Evolutionary conservation across 2,113 vertebrate genomes (phyloP), one percentile per base, ranked within the genome.

Genomic region (Neogobius melanostomus): DNA sequence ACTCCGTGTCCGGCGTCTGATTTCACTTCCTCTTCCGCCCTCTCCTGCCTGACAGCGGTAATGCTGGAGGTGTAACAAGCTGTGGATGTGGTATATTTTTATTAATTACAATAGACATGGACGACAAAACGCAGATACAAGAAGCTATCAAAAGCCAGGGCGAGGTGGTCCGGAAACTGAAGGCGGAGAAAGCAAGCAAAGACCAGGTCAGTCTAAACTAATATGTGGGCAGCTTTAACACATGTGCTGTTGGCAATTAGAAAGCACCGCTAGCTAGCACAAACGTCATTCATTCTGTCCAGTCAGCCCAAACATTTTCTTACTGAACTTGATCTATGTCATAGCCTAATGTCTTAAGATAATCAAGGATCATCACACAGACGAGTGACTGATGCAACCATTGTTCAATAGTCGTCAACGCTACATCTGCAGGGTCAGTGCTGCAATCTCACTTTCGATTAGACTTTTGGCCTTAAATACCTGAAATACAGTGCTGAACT

Each of bases 131-230:
- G 1, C 80, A 87, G 75, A 72, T 91, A 16, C 92, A 92, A 70
- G 89, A 91, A 12, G 91, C 90, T 0, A 91, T 94, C 79, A 93
- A 92, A 87, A 15, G 4, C 7, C 93, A 94, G 53, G 93, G 92
- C 2, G 92, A 94, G 80, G 69, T 93, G 0, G 93, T 94, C 1
- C 87, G 93, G 45, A 91, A 85, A 68, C 48, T 94, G 3, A 94
- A 94, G 75, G 64, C 85, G 1, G 91, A 91, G 66, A 93, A 94
- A 72, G 93, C 91, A 36, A 89, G 61, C 74, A 91, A 92, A 83
- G 88, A 94, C 0, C 91, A 93, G 92, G 93, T 94, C 64, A 82
- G 93, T 85, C 1, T 15, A 16, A 0, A 36, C 28, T 2, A 9
- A 60, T 46, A 7, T 36, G 1, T 16, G 17, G 8, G 7, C 49